Base-by-base conservation (phyloP, 2,797 vertebrate genomes). In the Rhynchotus rufescens region DNA sequence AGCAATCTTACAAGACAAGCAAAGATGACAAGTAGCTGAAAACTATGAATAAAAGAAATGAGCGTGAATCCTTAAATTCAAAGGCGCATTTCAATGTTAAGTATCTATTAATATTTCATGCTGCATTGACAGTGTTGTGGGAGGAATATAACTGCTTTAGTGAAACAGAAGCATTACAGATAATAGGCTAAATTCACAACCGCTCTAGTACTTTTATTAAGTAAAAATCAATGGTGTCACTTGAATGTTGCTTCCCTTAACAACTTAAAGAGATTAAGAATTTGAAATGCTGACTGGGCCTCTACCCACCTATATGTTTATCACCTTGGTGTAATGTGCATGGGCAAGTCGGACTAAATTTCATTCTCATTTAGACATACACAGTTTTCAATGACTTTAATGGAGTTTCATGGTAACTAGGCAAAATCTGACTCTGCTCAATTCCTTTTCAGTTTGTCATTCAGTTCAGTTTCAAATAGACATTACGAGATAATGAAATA, bases 21-120 rank as follows among this genome's bases (percentile, higher is more conserved):
- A 12, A 89, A 74, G 52, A 82, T 54, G 86, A 80, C 47, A 90
- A 66, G 66, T 6, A 66, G 26, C 17, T 73, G 69, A 83, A 82
- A 89, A 76, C 38, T 36, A 85, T 16, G 34, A 86, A 76, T 17
- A 90, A 40, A 79, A 93, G 32, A 92, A 92, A 86, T 54, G 0
- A 82, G 84, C 15, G 67, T 30, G 61, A 88, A 90, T 80, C 73
- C 40, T 74, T 76, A 76, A 88, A 92, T 72, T 88, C 86, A 90
- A 90, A 91, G 59, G 62, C 72, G 1, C 54, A 71, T 23, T 65
- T 86, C 7, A 0, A 5, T 57, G 32, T 64, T 88, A 91, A 81
- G 62, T 76, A 71, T 54, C 76, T 90, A 95, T 89, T 90, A 93
- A 86, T 92, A 94, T 85, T 94, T 85, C 69, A 96, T 76, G 86